Base-by-base conservation (phyloP, 2,797 vertebrate species). In the Rhabdophis nuchalis region DNA sequence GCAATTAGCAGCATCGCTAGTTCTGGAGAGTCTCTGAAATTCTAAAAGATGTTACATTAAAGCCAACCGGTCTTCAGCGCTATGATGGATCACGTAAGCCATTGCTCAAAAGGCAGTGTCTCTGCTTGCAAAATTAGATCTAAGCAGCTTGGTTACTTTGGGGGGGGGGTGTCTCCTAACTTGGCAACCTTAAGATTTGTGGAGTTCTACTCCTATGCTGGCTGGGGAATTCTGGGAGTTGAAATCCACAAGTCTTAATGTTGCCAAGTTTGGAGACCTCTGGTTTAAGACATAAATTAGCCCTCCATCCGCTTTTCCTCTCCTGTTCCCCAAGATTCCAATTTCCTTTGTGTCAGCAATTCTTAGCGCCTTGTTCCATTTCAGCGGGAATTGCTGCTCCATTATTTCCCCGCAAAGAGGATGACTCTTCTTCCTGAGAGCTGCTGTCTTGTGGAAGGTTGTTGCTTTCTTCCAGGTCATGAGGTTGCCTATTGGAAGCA, bases 381-480 rank as follows among this genome's bases (percentile, higher is more conserved):
- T 0, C 0, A 0, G 32, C 12, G 5, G 53, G 87, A 85, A 1
- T 20, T 3, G 91, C 36, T 58, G 96, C 97, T 0, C 94, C 93
- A 53, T 96, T 94, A 93, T 94, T 96, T 8, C 11, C 29, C 0
- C 50, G 61, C 0, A 93, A 96, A 91, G 96, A 96, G 0, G 93
- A 46, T 92, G 95, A 97, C 87, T 97, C 95, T 0, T 94, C 96
- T 86, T 97, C 97, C 95, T 97, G 97, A 0, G 97, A 97, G 96
- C 91, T 97, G 97, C 91, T 98, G 96, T 95, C 97, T 94, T 94
- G 96, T 91, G 12, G 96, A 8, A 93, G 97, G 94, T 97, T 98
- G 88, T 97, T 96, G 97, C 97, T 98, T 94, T 98, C 98, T 88
- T 98, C 98, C 0, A 96, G 97, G 95, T 98, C 98, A 1, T 93